Base-by-base conservation (phyloP, 2,113 vertebrate species). In the Silurus glanis region DNA sequence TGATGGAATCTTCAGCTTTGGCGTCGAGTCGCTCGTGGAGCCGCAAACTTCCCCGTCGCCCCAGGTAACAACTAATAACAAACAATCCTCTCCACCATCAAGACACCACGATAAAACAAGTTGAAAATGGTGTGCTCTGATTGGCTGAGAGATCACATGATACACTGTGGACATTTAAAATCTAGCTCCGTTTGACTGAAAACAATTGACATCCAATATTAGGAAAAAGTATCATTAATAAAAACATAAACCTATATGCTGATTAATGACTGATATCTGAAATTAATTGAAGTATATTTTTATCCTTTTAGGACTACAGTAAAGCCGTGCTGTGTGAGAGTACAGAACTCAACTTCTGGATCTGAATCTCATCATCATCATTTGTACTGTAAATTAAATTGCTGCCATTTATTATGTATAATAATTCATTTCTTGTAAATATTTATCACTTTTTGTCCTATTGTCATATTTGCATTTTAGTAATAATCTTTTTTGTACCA, bases 251-350 rank as follows among this genome's bases (percentile, higher is more conserved):
- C 37, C 5, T 76, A 47, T 64, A 28, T 84, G 49, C 9, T 58
- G 25, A 56, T 69, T 21, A 74, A 16, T 14, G 53, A 23, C 4
- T 82, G 56, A 53, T 12, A 12, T 59, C 25, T 59, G 25, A 74
- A 82, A 49, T 81, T 5, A 82, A 76, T 17, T 47, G 17, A 13
- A n/a, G 6, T 66, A n/a, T 51, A 37, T 69, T 87, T 23, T 45
- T 81, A n/a, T 87, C 6, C 61, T 83, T 84, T 37, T 25, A 91
- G 91, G 85, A 87, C 23, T 83, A 86, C 74, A 82, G 78, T 71
- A 83, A 83, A 90, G 74, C 72, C 12, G n/a, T 59, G 19, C 64
- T 55, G 55, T 84, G 72, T 23, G 86, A 87, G 10, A 81, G 13
- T 4, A 1, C 83, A 16, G 72, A 80, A 14, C 84, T 61, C 1